phyloP scores from a whole-genome alignment of 2,888 invertebrate species.

The Trissoscelio sp. region DNA sequence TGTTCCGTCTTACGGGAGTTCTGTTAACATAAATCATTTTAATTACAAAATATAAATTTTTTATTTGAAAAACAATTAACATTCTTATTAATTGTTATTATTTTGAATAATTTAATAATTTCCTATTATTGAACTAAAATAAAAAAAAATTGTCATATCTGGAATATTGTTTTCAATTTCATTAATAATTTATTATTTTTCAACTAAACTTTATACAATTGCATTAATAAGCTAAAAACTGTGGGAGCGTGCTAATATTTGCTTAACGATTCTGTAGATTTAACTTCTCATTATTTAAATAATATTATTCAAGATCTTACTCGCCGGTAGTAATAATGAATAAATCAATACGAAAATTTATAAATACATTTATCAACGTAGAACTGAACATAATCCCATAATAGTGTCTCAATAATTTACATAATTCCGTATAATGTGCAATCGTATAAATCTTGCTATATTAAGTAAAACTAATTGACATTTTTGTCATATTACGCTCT shows the following conservation, averaged over 20 bases:
- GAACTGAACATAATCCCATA: constrained; percentile 17
- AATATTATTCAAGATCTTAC: constrained; percentile 2
- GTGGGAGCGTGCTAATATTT: not conserved
- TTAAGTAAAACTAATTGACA: not conserved
- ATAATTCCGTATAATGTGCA: constrained; percentile 22
- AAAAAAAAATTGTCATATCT: too few species aligned
- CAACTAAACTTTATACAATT: too few species aligned
- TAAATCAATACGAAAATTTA: constrained; percentile 29
- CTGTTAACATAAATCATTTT: too few species aligned
- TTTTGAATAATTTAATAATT: too few species aligned
- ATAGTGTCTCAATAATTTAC: constrained; percentile 30
- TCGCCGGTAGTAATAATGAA: constrained; percentile 25
- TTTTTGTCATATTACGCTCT: not conserved
- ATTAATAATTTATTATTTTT: too few species aligned
- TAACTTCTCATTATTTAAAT: constrained; percentile 11
- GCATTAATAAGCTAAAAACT: too few species aligned
- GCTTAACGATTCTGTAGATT: not conserved
- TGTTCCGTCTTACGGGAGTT: too few species aligned
- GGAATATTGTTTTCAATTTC: too few species aligned
- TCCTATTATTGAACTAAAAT: too few species aligned
- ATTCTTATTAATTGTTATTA: too few species aligned
- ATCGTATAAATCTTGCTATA: not conserved
- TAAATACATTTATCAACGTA: constrained; percentile 23
- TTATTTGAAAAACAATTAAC: too few species aligned
- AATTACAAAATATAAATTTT: too few species aligned